Base-by-base conservation (phyloP, 2,797 vertebrate species). In the Dipus sagitta region DNA sequence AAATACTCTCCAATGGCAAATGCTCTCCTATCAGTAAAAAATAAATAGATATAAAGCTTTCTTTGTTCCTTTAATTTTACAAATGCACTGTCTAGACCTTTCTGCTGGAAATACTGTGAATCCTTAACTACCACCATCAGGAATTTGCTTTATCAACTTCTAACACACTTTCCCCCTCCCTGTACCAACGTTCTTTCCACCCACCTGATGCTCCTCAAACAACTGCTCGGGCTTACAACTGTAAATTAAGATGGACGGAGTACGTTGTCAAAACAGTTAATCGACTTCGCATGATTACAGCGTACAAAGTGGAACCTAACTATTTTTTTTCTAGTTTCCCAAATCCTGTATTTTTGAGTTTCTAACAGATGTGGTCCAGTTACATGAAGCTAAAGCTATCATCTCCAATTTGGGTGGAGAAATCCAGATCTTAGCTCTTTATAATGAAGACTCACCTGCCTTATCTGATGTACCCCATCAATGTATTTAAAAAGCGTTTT, bases 291-390 rank as follows among this genome's bases (percentile, higher is more conserved):
- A n/a, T 34, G 71, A 79, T 78, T 38, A 58, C 0, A 88, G 64
- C 18, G 94, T 85, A 76, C 75, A 88, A 72, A 17, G 1, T 81
- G 60, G 60, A 86, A 60, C 38, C 74, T 21, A 67, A 24, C 20
- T 77, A 24, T 65, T 77, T 65, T 62, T 70, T 42, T 38, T 83
- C 7, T 38, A 80, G 30, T 84, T 96, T 91, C 76, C 24, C 26
- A 93, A 77, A 64, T 30, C 78, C 77, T 84, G 3, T 64, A 47
- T 82, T 88, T 81, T 90, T 74, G 87, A 74, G 38, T 93, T 82
- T 93, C 79, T 77, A 54, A 92, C 82, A 92, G 62, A 3, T 28
- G 71, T 21, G 2, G n/a, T 38, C 38, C 71, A 82, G 67, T 60
- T 34, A 30, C 9, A 68, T 13, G 20, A 10, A 47, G 28, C 54